Conservation (phyloP, 1,140 invertebrate species). For the Meteorus sp. region DNA sequence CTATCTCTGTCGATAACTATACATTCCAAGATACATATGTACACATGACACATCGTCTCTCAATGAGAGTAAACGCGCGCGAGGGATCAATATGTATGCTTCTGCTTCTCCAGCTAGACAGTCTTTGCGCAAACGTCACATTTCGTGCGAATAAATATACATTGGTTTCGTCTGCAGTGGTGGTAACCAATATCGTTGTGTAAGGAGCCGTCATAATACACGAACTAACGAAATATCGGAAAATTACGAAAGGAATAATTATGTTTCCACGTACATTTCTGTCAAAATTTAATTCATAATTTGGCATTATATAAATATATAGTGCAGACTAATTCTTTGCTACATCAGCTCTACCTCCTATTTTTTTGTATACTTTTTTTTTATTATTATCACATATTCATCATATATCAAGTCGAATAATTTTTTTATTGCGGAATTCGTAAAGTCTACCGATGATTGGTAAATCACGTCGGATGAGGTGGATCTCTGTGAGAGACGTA, state of each 20-base stretch:
- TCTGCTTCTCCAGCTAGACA: constrained; percentile 21
- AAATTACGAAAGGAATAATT: background rate
- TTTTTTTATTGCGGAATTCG: constrained; percentile 17
- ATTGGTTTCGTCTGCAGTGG: constrained; percentile 35
- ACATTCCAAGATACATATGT: background rate
- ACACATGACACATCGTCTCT: background rate
- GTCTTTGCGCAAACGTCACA: constrained; percentile 46
- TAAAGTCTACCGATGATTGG: constrained; percentile 50
- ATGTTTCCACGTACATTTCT: too few relatives aligned
- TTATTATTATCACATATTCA: background rate
- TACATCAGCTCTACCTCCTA: background rate
- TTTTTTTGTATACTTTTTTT: background rate
- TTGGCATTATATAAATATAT: background rate
- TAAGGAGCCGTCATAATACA: constrained; percentile 26
- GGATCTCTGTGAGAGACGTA: constrained; percentile 47
- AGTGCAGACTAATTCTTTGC: too few relatives aligned
- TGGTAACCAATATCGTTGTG: constrained; percentile 1
- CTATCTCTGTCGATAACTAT: too few relatives aligned
- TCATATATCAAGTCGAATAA: too few relatives aligned
- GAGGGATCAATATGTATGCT: constrained; percentile 4
- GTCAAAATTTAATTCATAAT: background rate
- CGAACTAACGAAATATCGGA: background rate
- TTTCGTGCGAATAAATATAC: constrained; percentile 37
- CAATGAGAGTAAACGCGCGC: too few relatives aligned
- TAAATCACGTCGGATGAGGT: constrained; percentile 38